Percentiles rank a stretch among this genome's conserved stretches.
phyloP scores from a whole-genome alignment of 92 coral and sea anemone species.

The Parazoanthus atlanticus region DNA sequence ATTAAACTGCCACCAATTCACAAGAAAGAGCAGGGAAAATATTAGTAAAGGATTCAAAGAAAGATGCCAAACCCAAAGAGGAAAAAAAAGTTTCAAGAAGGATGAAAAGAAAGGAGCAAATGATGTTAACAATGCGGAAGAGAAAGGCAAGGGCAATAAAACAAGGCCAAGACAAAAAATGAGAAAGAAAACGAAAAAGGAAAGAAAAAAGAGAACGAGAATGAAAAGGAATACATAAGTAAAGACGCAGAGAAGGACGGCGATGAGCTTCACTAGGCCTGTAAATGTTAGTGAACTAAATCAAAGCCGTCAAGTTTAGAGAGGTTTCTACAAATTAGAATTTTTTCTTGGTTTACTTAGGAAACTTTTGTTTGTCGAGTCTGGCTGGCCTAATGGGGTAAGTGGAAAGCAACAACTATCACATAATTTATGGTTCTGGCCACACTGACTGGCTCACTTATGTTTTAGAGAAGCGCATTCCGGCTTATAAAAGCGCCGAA shows the following conservation, averaged over 20 bases:
- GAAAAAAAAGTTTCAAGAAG: not conserved
- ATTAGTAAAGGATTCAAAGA: conserved; percentile 14
- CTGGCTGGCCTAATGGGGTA: not conserved
- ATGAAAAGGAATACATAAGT: conserved; percentile 38
- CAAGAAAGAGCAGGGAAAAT: conserved; percentile 30
- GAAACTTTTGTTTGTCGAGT: not conserved
- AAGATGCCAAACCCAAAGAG: conserved; percentile 22
- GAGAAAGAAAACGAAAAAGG: conserved; percentile 35
- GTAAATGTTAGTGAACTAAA: conserved; percentile 49
- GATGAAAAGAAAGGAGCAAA: conserved; percentile 1
- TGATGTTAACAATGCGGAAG: conserved; percentile 45
- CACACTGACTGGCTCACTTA: no score
- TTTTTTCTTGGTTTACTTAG: no score
- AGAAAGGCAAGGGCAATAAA: conserved; percentile 13
- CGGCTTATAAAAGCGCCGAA: no score
- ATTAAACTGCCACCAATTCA: conserved; percentile 13
- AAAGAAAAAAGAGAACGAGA: conserved; percentile 32
- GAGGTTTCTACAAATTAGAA: not conserved
- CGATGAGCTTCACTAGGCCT: conserved; percentile 63
- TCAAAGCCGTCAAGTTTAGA: not conserved
- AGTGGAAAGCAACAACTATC: no score
- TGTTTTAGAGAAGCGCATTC: no score
- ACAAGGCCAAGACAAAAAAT: conserved; percentile 43
- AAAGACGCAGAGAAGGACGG: conserved; percentile 53
- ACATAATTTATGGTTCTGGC: no score